A percentile compares a stretch with the other conserved stretches of the same genome.
phyloP scores from a whole-genome alignment of 2,888 invertebrate genomes.

The Synergus umbraculus region DNA sequence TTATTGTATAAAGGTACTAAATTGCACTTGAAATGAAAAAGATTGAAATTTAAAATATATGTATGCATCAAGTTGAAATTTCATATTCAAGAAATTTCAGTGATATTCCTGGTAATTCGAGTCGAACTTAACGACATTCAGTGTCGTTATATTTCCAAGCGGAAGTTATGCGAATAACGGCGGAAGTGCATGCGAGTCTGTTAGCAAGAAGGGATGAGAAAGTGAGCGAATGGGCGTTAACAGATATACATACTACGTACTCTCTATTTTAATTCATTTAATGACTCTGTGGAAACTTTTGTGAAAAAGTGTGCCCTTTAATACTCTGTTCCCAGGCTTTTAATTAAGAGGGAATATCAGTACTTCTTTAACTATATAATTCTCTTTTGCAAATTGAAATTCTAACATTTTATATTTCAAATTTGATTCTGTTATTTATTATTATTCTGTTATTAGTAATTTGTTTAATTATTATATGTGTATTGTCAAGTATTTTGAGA shows the following conservation, averaged over 20 bases:
- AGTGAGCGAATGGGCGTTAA: slow-evolving; percentile 26
- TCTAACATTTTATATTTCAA: too few species aligned
- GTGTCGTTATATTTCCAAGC: slow-evolving; percentile 22
- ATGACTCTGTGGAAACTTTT: slow-evolving; percentile 31
- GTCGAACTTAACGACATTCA: slow-evolving; percentile 25
- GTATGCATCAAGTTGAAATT: slow-evolving; percentile 10
- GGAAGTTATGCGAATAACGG: slow-evolving; percentile 34
- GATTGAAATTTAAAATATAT: too few species aligned
- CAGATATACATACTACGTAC: slow-evolving; percentile 19
- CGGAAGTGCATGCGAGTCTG: slow-evolving; percentile 38
- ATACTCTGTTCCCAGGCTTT: slow-evolving; percentile 4
- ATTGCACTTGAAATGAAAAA: background rate
- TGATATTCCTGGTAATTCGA: slow-evolving; percentile 24
- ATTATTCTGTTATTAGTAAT: too few species aligned
- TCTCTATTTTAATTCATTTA: slow-evolving; percentile 35
- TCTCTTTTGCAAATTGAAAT: too few species aligned
- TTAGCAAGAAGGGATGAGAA: slow-evolving; percentile 35
- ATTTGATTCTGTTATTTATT: too few species aligned
- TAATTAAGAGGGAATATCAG: background rate
- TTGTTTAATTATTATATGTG: too few species aligned
- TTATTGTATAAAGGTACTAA: background rate
- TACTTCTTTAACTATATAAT: background rate
- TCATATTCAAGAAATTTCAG: slow-evolving; percentile 13
- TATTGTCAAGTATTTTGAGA: too few species aligned
- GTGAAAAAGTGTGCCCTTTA: slow-evolving; percentile 1